A percentile compares a stretch with the other conserved stretches of the same genome.
These are phyloP conservation scores for Etheostoma cragini DNA, from an alignment of 2,113 vertebrate species.

Conservation along the genomic window DNA sequence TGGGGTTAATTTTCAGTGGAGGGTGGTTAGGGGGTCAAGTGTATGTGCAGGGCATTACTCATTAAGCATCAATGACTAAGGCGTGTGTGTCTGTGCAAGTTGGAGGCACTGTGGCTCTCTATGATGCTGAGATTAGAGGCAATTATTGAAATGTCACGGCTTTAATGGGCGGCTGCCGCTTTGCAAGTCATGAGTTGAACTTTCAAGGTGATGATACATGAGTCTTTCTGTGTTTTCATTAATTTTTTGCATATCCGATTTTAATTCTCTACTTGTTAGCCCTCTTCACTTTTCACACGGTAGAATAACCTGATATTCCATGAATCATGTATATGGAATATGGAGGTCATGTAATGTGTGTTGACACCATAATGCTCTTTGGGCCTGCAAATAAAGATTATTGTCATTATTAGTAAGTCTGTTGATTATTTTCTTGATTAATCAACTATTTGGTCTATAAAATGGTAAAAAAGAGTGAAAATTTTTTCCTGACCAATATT, in stretches of 20 bases:
- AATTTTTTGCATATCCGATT: background rate
- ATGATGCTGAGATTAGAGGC: conserved; percentile 74
- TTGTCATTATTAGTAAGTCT: background rate
- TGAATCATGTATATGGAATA: background rate
- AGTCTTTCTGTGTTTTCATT: conserved; percentile 12
- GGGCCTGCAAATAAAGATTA: background rate
- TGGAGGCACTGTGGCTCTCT: conserved; percentile 53
- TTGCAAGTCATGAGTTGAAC: conserved; percentile 54
- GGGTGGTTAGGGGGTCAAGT: background rate
- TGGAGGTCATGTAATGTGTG: background rate
- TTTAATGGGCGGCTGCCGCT: conserved; percentile 63
- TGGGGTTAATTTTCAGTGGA: background rate
- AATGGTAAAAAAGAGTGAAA: background rate
- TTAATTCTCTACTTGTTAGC: background rate
- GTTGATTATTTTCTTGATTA: background rate
- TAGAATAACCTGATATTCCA: background rate
- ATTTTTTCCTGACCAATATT: background rate
- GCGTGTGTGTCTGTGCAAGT: conserved; percentile 29
- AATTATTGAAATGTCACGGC: conserved; percentile 78
- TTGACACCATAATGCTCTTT: background rate
- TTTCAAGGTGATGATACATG: conserved; percentile 56
- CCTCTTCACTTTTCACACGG: background rate
- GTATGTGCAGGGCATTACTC: conserved; percentile 45
- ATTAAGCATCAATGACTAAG: conserved; percentile 49
- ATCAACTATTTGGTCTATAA: background rate